Evolutionary conservation across 2,113 vertebrate genomes (phyloP), one percentile per base, ranked within the genome.

Genomic region (Rhombomys opimus): DNA sequence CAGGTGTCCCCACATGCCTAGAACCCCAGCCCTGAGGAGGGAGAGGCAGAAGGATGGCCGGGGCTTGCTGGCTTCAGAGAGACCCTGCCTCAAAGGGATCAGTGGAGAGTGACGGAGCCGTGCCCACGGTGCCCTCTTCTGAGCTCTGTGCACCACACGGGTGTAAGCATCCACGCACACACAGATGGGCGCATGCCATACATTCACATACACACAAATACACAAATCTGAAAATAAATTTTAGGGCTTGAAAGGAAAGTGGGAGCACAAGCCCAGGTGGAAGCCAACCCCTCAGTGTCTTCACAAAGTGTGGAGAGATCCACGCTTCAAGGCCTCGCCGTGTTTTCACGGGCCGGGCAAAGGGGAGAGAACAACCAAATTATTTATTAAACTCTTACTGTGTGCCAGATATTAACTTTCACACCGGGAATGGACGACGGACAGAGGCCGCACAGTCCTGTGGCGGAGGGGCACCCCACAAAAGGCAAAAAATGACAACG

Each of bases 311-410:
- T 72, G 52, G 25, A 35, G 30, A 65, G 41, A 9, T 1, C 4
- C 0, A 18, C 1, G 13, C 2, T 0, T 15, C 12, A n/a, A 67
- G 78, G 10, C 2, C 1, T 13, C 1, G 27, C 7, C 2, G 25
- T 46, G 50, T 54, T 30, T 68, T 32, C 75, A 25, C 0, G 30
- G 23, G 52, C 23, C 61, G 46, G 10, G 9, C 14, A 7, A 50
- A 18, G 23, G 4, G 17, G 13, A 25, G 23, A 2, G 32, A 0
- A 27, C 38, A 75, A 12, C 85, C 63, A 88, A 38, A 23, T 59
- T 57, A 38, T 1, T 12, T 38, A 50, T n/a, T 57, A n/a, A 93
- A 57, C 23, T 3, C 17, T n/a, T 57, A 7, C 32, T 27, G 1
- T 17, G 10, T 35, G 17, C 57, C 25, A 23, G 61, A 61, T 50